Conservation (phyloP, 2,797 vertebrate species). For the Antennarius maculatus region DNA sequence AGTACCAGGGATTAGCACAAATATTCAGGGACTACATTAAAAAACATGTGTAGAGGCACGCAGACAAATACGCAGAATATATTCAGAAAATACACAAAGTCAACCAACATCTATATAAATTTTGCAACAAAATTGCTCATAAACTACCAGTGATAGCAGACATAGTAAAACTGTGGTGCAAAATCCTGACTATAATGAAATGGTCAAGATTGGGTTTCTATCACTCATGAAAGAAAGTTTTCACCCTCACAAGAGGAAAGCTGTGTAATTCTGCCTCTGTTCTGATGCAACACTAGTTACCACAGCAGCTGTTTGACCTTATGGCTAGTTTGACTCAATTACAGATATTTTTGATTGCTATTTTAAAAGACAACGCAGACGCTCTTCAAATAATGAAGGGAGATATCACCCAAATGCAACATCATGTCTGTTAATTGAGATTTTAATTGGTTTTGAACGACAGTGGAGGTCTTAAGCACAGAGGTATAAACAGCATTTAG, state of each 20-base stretch:
- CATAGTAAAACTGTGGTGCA: background rate
- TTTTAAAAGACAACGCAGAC: constrained; percentile 24
- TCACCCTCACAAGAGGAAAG: background rate
- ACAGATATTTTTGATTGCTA: constrained; percentile 15
- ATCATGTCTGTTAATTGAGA: background rate
- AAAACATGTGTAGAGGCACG: background rate
- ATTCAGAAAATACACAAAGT: too few species aligned
- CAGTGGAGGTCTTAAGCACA: background rate
- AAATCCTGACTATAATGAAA: background rate
- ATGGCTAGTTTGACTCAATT: background rate
- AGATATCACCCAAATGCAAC: constrained; percentile 18
- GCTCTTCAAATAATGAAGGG: constrained; percentile 10
- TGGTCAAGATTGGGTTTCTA: background rate
- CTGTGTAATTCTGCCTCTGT: background rate
- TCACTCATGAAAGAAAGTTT: background rate
- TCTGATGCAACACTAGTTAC: background rate
- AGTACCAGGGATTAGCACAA: constrained; percentile 26
- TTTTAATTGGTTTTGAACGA: constrained; percentile 22
- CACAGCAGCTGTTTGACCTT: background rate
- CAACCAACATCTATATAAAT: too few species aligned
- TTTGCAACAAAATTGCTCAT: background rate
- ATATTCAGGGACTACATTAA: background rate
- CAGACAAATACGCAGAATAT: background rate
- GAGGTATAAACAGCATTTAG: background rate
- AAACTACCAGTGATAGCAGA: background rate